These are phyloP conservation scores for Serranus cabrilla DNA, from an alignment of 2,797 vertebrate genomes.

Conservation along the genomic window DNA sequence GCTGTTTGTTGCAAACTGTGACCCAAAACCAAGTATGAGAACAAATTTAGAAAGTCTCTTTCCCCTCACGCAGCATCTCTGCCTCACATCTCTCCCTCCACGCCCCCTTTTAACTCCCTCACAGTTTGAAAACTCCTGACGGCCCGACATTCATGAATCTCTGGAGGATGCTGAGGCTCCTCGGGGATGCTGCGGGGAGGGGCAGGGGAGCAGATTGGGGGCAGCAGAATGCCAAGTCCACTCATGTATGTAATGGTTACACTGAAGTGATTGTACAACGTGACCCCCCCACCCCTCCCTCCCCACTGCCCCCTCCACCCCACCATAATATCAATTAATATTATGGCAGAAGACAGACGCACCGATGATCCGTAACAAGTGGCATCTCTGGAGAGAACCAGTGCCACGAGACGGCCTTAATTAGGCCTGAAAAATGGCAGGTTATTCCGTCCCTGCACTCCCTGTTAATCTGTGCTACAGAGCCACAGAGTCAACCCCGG, in stretches of 20 bases:
- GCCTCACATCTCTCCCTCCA: background rate
- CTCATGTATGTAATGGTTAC: conserved; percentile 80
- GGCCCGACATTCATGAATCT: conserved; percentile 3
- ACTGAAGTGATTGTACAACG: conserved; percentile 71
- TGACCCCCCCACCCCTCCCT: background rate
- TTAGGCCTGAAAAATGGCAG: conserved; percentile 84
- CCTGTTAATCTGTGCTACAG: conserved; percentile 74
- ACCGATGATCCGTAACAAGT: conserved; percentile 82
- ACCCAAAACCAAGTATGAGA: background rate
- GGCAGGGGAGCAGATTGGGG: conserved; percentile 55
- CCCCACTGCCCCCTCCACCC: conserved; percentile 59
- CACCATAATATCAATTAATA: conserved; percentile 86
- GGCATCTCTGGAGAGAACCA: conserved; percentile 75
- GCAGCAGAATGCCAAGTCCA: conserved; percentile 68
- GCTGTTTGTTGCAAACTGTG: background rate
- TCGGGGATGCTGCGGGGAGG: conserved; percentile 38
- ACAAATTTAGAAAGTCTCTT: background rate
- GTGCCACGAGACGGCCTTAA: conserved; percentile 78
- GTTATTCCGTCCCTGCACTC: conserved; percentile 72
- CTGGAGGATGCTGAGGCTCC: conserved; percentile 14
- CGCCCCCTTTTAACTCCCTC: background rate
- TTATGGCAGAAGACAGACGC: conserved; percentile 82
- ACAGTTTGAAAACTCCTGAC: background rate
- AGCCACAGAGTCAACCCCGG: conserved; percentile 61
- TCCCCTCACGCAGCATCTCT: background rate